Evolutionary conservation across 2,113 vertebrate genomes (phyloP).

Genomic region (Cygnus atratus): DNA sequence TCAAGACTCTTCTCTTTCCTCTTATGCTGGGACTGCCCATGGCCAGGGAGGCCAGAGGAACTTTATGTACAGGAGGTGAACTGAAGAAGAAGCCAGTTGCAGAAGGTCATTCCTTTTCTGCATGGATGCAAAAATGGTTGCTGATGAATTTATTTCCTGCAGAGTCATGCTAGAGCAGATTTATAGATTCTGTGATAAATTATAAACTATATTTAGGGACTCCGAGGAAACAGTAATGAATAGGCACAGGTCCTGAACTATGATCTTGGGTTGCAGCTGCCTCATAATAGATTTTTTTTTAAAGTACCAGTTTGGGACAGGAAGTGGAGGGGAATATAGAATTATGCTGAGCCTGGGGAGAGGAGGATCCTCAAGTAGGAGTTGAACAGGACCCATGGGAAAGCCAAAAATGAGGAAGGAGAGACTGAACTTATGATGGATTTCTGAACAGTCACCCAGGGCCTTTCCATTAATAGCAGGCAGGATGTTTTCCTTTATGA

Average conservation of each 20-base stretch:
- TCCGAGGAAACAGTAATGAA: conserved; percentile 58
- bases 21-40: neutral
- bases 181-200: conserved; percentile 66
- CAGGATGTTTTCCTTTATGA: conserved; percentile 66
- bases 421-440: conserved; percentile 47
- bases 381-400: conserved; percentile 42
- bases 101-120: neutral
- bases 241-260: conserved; percentile 55
- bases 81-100: neutral
- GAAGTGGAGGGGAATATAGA: conserved; percentile 17
- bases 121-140: neutral
- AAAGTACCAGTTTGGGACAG: conserved; percentile 21
- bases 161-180: conserved; percentile 8
- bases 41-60: neutral
- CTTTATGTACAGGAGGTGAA: neutral
- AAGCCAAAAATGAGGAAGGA: conserved; percentile 46
- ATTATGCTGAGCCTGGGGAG: conserved; percentile 8
- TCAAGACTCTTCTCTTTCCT: neutral
- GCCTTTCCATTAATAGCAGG: conserved; percentile 62
- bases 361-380: conserved; percentile 33
- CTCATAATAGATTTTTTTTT: conserved; percentile 21
- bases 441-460: conserved; percentile 51
- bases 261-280: conserved; percentile 39
- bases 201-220: conserved; percentile 64
- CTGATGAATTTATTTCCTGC: conserved; percentile 41